These are phyloP conservation scores for Bombus balteatus DNA, from an alignment of 1,140 invertebrate genomes.

Conservation along the genomic window DNA sequence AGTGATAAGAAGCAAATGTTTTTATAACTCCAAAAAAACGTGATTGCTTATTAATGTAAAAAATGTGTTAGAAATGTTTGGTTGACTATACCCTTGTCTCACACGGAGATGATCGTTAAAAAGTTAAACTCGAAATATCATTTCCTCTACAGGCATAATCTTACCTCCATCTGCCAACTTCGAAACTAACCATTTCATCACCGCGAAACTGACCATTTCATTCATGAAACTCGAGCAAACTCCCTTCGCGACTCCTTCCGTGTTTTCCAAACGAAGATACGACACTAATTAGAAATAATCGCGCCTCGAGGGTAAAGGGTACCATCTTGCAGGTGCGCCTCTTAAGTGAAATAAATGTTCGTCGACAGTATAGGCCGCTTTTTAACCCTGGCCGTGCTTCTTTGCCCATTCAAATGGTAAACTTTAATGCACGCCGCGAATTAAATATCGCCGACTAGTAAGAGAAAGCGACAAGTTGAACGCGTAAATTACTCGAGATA, in stretches of 20 bases:
- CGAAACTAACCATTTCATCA: not conserved
- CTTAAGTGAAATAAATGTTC: conserved; percentile 67
- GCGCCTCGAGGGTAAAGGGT: conserved; percentile 63
- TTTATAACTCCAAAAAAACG: too few species aligned
- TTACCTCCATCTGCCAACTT: not conserved
- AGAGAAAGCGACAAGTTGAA: not conserved
- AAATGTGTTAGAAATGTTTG: too few species aligned
- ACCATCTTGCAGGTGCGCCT: conserved; percentile 39
- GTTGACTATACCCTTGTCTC: too few species aligned
- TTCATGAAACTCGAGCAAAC: not conserved
- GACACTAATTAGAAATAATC: conserved; percentile 68
- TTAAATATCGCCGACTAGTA: conserved; percentile 24
- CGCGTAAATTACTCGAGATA: not conserved
- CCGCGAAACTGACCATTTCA: not conserved
- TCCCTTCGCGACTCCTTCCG: not conserved
- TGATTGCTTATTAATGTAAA: too few species aligned
- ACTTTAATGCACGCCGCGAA: conserved; percentile 30
- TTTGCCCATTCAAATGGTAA: conserved; percentile 19
- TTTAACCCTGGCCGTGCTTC: not conserved
- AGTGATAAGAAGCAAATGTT: too few species aligned
- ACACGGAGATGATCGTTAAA: too few species aligned
- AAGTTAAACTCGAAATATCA: not conserved
- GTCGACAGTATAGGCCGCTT: conserved; percentile 14
- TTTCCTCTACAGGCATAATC: not conserved
- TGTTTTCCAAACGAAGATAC: conserved; percentile 30